Evolutionary conservation across 2,888 invertebrate species (phyloP).

Genomic region (Acutogordius australiensis): DNA sequence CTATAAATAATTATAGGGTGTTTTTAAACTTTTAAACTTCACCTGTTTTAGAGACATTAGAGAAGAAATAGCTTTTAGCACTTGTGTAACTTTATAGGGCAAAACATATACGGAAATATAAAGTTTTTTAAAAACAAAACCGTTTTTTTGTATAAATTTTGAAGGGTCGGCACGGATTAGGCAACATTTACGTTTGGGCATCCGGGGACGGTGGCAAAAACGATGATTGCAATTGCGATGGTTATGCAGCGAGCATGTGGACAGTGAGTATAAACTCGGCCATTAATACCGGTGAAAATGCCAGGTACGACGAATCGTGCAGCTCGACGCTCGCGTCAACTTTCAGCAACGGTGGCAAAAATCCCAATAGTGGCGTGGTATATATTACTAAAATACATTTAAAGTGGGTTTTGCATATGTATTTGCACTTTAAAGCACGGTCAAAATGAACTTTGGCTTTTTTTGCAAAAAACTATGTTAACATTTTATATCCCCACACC

Average conservation of each 20-base stretch:
- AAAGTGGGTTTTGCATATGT: neutral
- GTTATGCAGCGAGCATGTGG: constrained; percentile 99
- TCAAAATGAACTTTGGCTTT: neutral
- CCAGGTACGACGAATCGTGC: constrained; percentile 95
- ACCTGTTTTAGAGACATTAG: too few relatives aligned
- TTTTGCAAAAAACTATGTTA: too few relatives aligned
- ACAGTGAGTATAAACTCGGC: constrained; percentile 97
- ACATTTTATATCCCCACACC: too few relatives aligned
- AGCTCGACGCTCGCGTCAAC: constrained; percentile 91
- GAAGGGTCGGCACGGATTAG: constrained; percentile 71
- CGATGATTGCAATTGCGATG: constrained; percentile 95
- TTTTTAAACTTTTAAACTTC: too few relatives aligned
- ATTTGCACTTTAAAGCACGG: too few relatives aligned
- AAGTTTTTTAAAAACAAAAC: too few relatives aligned
- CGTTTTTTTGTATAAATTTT: constrained; percentile 19
- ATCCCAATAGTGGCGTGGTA: constrained; percentile 80
- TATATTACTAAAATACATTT: constrained; percentile 20
- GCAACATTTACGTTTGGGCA: constrained; percentile 99
- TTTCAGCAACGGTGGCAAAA: constrained; percentile 89
- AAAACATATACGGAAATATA: too few relatives aligned
- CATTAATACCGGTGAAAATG: constrained; percentile 95
- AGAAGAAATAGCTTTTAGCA: too few relatives aligned
- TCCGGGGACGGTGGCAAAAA: constrained; percentile 82
- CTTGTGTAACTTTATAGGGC: too few relatives aligned
- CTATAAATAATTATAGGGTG: too few relatives aligned